A percentile compares a stretch with the other conserved stretches of the same genome.
These are phyloP conservation scores for Vultur gryphus DNA, from an alignment of 2,797 vertebrate genomes.

Conservation along the genomic window DNA sequence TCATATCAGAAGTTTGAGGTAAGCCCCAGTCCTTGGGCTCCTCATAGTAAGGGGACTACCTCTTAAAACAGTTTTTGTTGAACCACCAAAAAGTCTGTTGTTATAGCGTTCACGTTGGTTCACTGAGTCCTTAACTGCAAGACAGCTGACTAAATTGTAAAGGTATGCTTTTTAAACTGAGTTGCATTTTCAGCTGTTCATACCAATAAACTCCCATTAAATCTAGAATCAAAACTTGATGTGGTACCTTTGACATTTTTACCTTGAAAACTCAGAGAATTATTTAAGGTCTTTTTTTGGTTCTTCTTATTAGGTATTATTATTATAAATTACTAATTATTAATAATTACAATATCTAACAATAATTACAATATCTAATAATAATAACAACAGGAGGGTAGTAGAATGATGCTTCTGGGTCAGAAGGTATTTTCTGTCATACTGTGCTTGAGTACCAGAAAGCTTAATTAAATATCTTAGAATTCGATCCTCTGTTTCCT, in stretches of 20 bases:
- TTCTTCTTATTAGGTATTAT: not conserved
- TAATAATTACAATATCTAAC: not conserved
- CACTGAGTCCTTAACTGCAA: not conserved
- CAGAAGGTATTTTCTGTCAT: not conserved
- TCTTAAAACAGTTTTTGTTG: not conserved
- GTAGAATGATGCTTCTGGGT: not conserved
- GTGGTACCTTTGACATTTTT: not conserved
- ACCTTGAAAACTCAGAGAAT: not conserved
- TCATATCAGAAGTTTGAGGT: not conserved
- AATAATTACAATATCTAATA: not conserved
- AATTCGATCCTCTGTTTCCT: not conserved
- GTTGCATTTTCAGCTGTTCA: constrained; percentile 5
- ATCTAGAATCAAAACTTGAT: not conserved
- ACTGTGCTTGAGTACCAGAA: not conserved
- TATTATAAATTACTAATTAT: not conserved
- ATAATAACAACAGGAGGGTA: not conserved
- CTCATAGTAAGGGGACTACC: not conserved
- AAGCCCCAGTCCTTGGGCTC: not conserved
- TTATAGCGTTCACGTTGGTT: fast-evolving
- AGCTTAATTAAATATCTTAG: not conserved
- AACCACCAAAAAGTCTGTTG: not conserved
- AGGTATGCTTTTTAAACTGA: not conserved
- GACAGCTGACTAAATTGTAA: not conserved
- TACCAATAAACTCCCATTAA: not conserved
- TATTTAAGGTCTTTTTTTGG: not conserved